A percentile compares a stretch with the other conserved stretches of the same genome.
Conservation (phyloP, 2,888 invertebrate genomes). For the Odontomyia ornata region DNA sequence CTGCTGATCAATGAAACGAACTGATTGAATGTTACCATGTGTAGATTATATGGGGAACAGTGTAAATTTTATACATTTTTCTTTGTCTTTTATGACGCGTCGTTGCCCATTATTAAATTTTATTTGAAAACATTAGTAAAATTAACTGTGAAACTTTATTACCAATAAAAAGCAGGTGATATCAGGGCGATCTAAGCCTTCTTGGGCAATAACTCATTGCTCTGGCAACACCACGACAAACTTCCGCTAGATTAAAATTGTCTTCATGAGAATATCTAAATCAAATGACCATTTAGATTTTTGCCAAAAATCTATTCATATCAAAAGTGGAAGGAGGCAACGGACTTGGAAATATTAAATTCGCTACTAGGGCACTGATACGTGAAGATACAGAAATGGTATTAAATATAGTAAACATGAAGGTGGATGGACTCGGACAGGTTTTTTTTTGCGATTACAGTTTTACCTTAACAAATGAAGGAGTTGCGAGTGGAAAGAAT, state of each 20-base stretch:
- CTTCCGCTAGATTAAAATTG: background rate
- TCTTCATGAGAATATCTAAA: background rate
- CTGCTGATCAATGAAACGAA: background rate
- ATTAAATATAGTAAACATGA: background rate
- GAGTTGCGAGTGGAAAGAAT: background rate
- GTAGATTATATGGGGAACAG: too few relatives aligned
- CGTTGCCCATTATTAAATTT: too few relatives aligned
- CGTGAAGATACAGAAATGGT: background rate
- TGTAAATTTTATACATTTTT: too few relatives aligned
- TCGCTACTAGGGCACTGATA: background rate
- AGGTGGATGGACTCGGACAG: background rate
- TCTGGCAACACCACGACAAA: background rate
- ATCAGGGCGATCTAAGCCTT: too few relatives aligned
- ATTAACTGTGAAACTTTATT: too few relatives aligned
- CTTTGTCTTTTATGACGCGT: too few relatives aligned
- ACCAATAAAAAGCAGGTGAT: too few relatives aligned
- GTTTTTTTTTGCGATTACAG: background rate
- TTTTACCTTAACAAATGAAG: background rate
- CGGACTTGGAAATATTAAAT: background rate
- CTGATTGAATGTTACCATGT: background rate
- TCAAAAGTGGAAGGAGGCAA: background rate
- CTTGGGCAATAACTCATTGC: too few relatives aligned
- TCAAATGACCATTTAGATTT: background rate
- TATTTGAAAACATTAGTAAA: too few relatives aligned
- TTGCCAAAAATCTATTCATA: background rate